Percentiles rank a stretch among this genome's conserved stretches.
These are phyloP conservation scores for Lordiphosa andalusiaca DNA, from an alignment of 2,888 invertebrate species.

Conservation along the genomic window DNA sequence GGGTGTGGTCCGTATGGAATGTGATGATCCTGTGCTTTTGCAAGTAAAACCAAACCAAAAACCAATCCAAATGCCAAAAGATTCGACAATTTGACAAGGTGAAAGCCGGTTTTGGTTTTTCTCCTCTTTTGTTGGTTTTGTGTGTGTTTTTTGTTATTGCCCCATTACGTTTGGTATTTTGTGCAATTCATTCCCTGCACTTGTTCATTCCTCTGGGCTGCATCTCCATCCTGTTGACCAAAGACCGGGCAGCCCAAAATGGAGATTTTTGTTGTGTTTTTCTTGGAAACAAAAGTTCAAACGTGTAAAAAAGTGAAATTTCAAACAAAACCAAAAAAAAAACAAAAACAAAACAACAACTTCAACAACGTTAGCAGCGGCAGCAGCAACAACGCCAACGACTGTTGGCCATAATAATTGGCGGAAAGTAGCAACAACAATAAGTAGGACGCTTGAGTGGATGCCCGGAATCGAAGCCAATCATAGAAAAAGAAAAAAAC, in stretches of 20 bases:
- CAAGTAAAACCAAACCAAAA: slow-evolving; percentile 1
- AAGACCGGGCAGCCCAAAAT: background rate
- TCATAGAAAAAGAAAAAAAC: slow-evolving; percentile 15
- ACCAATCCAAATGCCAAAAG: slow-evolving; percentile 1
- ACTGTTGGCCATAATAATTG: slow-evolving; percentile 55
- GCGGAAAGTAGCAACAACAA: slow-evolving; percentile 29
- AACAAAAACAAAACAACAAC: background rate
- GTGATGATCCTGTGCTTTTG: no score
- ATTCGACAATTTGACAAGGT: slow-evolving; percentile 47
- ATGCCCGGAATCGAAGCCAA: slow-evolving; percentile 40
- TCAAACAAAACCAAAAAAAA: slow-evolving; percentile 19
- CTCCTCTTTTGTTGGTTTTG: slow-evolving; percentile 37
- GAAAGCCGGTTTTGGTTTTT: slow-evolving; percentile 45
- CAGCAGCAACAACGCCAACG: slow-evolving; percentile 10
- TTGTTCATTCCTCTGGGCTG: slow-evolving; percentile 10
- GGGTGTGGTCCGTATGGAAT: no score
- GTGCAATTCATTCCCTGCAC: slow-evolving; percentile 13
- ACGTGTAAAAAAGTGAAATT: slow-evolving; percentile 51
- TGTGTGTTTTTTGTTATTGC: slow-evolving; percentile 8
- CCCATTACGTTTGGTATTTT: slow-evolving; percentile 2
- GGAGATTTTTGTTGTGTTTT: slow-evolving; percentile 3
- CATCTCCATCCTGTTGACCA: slow-evolving; percentile 7
- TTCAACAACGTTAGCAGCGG: background rate
- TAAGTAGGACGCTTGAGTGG: slow-evolving; percentile 59
- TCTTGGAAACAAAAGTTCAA: slow-evolving; percentile 8